Evolutionary conservation across 2,113 vertebrate species (phyloP).

Genomic region (Amia ocellicauda): DNA sequence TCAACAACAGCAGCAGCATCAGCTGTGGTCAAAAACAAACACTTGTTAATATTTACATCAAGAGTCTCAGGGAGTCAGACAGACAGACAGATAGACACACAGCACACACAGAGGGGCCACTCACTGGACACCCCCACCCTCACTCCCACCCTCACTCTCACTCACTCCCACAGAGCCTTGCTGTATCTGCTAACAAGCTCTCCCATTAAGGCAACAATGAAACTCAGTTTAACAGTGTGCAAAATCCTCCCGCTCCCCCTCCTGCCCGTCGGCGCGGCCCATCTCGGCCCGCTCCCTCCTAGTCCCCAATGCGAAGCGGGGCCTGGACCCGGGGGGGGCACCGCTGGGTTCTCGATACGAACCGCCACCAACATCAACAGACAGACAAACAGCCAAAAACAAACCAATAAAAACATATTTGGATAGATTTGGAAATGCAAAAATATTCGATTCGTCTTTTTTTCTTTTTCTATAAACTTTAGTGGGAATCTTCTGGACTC

Average conservation of each 20-base stretch:
- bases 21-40: conserved; percentile 38
- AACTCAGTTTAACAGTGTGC: conserved; percentile 40
- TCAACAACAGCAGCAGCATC: conserved; percentile 52
- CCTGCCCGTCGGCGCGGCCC: background rate
- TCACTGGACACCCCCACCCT: background rate
- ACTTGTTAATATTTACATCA: conserved; percentile 46
- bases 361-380: conserved; percentile 2
- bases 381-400: conserved; percentile 10
- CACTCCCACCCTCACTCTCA: conserved; percentile 48
- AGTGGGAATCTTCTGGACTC: conserved; percentile 25
- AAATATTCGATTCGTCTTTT: conserved; percentile 54
- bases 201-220: conserved; percentile 36
- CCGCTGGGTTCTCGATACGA: no score
- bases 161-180: conserved; percentile 21
- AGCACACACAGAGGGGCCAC: conserved; percentile 56
- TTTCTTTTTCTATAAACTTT: conserved; percentile 37
- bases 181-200: conserved; percentile 8
- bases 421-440: conserved; percentile 48
- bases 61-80: conserved; percentile 27
- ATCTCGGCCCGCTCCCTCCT: no score
- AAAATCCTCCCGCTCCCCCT: conserved; percentile 34
- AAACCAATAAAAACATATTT: conserved; percentile 13
- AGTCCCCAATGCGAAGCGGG: no score
- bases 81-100: conserved; percentile 44
- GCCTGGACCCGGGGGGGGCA: no score